Evolutionary conservation across 2,113 vertebrate species (phyloP).

Genomic region (Sphyrna mokarran): DNA sequence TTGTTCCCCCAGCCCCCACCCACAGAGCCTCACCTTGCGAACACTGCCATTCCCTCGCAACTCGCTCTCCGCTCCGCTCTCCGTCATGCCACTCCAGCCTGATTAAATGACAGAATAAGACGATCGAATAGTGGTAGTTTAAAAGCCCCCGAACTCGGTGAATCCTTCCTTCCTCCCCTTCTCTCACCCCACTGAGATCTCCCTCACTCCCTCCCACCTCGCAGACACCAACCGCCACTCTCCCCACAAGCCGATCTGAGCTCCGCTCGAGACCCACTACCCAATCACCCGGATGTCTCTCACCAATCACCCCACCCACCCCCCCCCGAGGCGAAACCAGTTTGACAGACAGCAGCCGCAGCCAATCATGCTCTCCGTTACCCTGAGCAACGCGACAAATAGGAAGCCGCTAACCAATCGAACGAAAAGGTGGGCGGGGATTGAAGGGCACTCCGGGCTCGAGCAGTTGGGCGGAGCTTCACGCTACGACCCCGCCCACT

Average conservation of each 20-base stretch:
- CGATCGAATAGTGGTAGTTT: not conserved
- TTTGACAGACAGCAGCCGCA: not conserved
- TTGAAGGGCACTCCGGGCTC: not conserved
- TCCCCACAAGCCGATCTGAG: too few relatives aligned
- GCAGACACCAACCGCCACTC: not conserved
- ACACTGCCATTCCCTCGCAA: not conserved
- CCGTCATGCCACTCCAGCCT: slow-evolving; percentile 3
- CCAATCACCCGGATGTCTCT: not conserved
- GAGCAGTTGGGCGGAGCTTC: not conserved
- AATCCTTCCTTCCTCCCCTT: not conserved
- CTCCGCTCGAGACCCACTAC: not conserved
- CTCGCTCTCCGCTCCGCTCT: slow-evolving; percentile 17
- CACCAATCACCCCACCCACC: not conserved
- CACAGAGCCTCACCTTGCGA: slow-evolving; percentile 17
- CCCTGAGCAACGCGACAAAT: not conserved
- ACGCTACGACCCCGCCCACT: not conserved
- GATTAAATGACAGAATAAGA: not conserved
- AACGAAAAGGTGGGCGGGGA: not conserved
- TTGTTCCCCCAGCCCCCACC: not conserved
- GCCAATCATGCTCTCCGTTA: not conserved
- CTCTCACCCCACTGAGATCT: too few relatives aligned
- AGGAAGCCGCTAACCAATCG: not conserved
- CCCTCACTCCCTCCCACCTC: too few relatives aligned
- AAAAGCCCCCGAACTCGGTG: not conserved
- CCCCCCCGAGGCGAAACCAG: too few relatives aligned